These are phyloP conservation scores for Rhysida immarginata DNA, from an alignment of 1,140 invertebrate genomes.

Conservation along the genomic window DNA sequence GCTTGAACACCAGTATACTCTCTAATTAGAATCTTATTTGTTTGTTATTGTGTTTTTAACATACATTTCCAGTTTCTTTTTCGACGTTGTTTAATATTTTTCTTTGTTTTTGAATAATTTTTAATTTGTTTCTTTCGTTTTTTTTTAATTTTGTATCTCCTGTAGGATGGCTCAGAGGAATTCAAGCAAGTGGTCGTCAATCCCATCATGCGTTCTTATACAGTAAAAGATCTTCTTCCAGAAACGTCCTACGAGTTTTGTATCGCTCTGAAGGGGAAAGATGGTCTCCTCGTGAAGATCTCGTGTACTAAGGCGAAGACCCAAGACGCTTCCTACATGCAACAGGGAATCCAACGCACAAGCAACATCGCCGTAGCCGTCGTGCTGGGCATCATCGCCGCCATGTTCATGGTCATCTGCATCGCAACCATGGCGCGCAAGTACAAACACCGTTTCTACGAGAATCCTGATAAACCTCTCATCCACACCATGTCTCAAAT, in stretches of 20 bases:
- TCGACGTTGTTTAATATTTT: no score
- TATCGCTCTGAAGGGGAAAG: constrained; percentile 25
- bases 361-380: constrained; percentile 26
- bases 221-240: constrained; percentile 30
- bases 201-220: constrained; percentile 26
- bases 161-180: no score
- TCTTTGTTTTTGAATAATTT: no score
- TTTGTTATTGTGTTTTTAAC: no score
- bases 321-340: constrained; percentile 18
- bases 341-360: constrained; percentile 24
- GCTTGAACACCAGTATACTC: no score
- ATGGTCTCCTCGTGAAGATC: constrained; percentile 22
- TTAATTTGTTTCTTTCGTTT: no score
- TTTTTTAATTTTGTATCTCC: no score
- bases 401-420: constrained; percentile 22
- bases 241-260: constrained; percentile 33
- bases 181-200: constrained; percentile 15
- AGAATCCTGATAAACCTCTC: constrained; percentile 21
- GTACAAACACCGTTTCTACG: constrained; percentile 28
- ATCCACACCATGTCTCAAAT: constrained; percentile 24
- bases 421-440: constrained; percentile 20
- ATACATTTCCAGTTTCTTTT: no score
- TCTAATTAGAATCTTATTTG: no score
- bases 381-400: constrained; percentile 21
- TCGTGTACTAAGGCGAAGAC: constrained; percentile 27